phyloP scores from a whole-genome alignment of 2,113 vertebrate genomes.

The Sturnus vulgaris region DNA sequence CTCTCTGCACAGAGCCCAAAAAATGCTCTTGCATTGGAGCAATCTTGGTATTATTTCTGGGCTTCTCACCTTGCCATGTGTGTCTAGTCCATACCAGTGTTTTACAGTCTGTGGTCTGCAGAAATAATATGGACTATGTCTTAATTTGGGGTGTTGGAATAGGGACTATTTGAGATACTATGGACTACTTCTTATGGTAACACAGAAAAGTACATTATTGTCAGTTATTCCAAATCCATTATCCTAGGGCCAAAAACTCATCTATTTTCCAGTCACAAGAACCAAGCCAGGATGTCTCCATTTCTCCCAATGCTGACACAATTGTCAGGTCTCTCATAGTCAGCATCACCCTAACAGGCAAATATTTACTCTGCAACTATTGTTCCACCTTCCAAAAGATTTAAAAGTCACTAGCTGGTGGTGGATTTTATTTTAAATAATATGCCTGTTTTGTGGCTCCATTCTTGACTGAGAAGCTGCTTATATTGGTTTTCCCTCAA shows the following conservation, averaged over 20 bases:
- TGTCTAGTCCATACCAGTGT: not conserved
- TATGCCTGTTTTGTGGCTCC: not conserved
- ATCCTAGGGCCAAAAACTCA: not conserved
- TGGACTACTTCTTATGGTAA: not conserved
- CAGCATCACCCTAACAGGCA: not conserved
- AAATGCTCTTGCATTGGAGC: not conserved
- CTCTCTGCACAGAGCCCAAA: not conserved
- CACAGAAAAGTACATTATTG: not conserved
- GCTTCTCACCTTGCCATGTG: not conserved
- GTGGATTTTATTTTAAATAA: not conserved
- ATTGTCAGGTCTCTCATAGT: not conserved
- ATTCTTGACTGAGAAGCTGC: not conserved
- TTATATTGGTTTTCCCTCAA: constrained; percentile 20
- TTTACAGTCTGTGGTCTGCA: not conserved
- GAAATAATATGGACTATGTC: not conserved
- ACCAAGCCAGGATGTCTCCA: not conserved
- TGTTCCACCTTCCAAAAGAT: not conserved
- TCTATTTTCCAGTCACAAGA: not conserved
- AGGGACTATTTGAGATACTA: not conserved
- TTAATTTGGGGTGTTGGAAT: not conserved
- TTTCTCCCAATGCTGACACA: not conserved
- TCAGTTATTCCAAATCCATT: not conserved
- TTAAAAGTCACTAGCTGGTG: not conserved
- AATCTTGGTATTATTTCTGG: not conserved
- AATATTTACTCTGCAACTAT: not conserved